phyloP scores from a whole-genome alignment of 2,888 invertebrate species.

The Metopia argyrocephala region DNA sequence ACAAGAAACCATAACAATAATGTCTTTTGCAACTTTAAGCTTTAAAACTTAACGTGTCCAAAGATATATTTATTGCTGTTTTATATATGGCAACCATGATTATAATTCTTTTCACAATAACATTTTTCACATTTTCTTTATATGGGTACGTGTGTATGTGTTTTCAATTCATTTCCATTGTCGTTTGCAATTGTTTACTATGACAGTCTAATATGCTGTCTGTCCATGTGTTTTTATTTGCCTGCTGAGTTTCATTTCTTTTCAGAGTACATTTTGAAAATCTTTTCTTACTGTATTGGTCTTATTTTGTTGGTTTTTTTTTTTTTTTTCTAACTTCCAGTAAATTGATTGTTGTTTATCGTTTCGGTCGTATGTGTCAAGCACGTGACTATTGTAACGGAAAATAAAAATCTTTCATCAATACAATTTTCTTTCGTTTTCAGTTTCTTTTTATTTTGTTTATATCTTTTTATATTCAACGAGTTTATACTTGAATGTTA shows the following conservation, averaged over 20 bases:
- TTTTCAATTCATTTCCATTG: not conserved
- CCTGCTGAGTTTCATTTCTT: not conserved
- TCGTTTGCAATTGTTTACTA: not conserved
- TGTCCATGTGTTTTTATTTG: not conserved
- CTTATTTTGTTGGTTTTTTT: too few species aligned
- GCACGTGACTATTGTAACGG: conserved; percentile 59
- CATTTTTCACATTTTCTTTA: too few species aligned
- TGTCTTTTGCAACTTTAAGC: too few species aligned
- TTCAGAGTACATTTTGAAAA: too few species aligned
- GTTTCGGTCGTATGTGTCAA: conserved; percentile 22
- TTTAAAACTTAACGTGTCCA: too few species aligned
- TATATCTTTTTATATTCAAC: not conserved
- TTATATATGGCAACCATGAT: too few species aligned
- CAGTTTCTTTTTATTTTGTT: not conserved
- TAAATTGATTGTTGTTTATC: conserved; percentile 62
- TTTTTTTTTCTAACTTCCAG: conserved; percentile 19
- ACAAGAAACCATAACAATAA: too few species aligned
- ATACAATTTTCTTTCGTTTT: conserved; percentile 22
- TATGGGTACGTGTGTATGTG: too few species aligned
- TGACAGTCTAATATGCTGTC: not conserved
- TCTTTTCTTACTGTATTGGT: conserved; percentile 5
- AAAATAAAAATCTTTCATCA: conserved; percentile 59
- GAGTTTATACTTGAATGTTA: not conserved
- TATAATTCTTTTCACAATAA: too few species aligned
- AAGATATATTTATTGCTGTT: too few species aligned